These are phyloP conservation scores for Oncorhynchus gorbuscha DNA, from an alignment of 2,113 vertebrate species.

Conservation along the genomic window DNA sequence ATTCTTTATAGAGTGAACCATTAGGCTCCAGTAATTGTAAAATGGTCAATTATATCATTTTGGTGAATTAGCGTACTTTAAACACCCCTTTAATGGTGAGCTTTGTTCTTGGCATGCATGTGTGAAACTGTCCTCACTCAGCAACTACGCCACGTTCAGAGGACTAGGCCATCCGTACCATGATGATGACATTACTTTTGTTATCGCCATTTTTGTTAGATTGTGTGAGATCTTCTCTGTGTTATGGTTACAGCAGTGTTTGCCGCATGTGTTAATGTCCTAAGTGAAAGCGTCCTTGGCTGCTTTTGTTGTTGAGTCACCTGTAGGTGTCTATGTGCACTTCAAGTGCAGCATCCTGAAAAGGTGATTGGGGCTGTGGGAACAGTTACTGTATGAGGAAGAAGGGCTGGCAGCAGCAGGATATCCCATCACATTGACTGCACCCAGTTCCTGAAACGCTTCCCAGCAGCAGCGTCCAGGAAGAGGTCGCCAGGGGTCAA, in stretches of 20 bases:
- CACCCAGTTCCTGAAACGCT: conserved; percentile 66
- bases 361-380: conserved; percentile 56
- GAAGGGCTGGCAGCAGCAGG: conserved; percentile 65
- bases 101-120: conserved; percentile 38
- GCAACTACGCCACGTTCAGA: background rate
- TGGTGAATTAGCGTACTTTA: conserved; percentile 34
- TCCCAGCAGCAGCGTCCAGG: conserved; percentile 59
- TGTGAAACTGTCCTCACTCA: conserved; percentile 27
- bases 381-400: conserved; percentile 57
- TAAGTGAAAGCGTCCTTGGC: conserved; percentile 51
- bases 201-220: conserved; percentile 40
- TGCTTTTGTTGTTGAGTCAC: conserved; percentile 52
- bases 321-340: conserved; percentile 33
- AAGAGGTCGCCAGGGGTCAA: conserved; percentile 64
- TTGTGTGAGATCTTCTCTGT: conserved; percentile 21
- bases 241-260: conserved; percentile 43
- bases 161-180: conserved; percentile 33
- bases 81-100: conserved; percentile 41
- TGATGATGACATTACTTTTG: conserved; percentile 48
- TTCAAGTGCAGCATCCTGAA: conserved; percentile 29
- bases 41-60: conserved; percentile 42
- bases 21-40: conserved; percentile 41
- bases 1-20: conserved; percentile 34
- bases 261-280: conserved; percentile 41
- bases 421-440: conserved; percentile 72